phyloP scores from a whole-genome alignment of 2,113 vertebrate species.

The Rhinogobius similis region DNA sequence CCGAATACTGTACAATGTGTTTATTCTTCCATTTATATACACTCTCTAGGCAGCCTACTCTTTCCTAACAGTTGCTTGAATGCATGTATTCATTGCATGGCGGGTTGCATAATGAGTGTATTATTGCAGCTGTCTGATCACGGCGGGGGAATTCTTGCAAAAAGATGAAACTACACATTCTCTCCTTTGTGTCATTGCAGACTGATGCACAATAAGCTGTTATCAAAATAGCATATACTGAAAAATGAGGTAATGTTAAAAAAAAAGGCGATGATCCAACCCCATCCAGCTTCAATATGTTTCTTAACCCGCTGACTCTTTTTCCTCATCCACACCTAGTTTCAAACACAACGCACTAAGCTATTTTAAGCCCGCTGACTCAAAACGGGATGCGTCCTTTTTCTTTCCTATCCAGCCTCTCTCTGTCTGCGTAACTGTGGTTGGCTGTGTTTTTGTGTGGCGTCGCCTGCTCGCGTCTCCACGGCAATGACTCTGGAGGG shows the following conservation, averaged over 20 bases:
- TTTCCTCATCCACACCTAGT: conserved; percentile 31
- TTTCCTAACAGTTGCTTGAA: background rate
- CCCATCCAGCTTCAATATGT: background rate
- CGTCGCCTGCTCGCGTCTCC: conserved; percentile 35
- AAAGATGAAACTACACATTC: conserved; percentile 4
- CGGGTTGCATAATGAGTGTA: background rate
- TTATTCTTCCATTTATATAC: background rate
- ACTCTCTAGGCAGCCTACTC: background rate
- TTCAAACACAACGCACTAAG: conserved; percentile 17
- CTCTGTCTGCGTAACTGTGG: conserved; percentile 25
- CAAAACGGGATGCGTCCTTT: conserved; percentile 58
- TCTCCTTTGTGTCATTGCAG: conserved; percentile 18
- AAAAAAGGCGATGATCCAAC: conserved; percentile 20
- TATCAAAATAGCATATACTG: background rate
- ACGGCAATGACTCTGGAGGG: conserved; percentile 56
- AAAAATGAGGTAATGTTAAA: no score
- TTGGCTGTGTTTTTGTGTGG: conserved; percentile 50
- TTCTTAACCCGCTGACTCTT: conserved; percentile 1
- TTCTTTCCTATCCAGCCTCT: conserved; percentile 52
- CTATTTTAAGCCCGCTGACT: conserved; percentile 57
- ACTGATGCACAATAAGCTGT: background rate
- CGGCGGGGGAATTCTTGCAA: background rate
- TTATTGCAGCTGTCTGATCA: background rate
- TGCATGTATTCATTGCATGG: background rate
- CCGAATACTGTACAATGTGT: background rate